phyloP scores from a whole-genome alignment of 2,888 invertebrate genomes.

The Ornithoptera alexandrae region DNA sequence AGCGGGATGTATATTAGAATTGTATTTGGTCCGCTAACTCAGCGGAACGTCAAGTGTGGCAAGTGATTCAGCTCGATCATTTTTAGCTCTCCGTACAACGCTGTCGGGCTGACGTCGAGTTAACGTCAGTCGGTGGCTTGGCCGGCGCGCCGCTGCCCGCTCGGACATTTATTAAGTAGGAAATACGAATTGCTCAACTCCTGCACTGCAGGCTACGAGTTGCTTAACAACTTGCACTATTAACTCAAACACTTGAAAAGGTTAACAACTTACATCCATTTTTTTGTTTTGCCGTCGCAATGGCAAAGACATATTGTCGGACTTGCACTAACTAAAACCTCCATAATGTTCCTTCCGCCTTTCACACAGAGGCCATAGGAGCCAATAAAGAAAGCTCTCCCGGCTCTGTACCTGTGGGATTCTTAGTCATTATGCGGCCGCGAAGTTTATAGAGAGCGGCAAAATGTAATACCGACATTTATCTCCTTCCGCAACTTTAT shows the following conservation, averaged over 20 bases:
- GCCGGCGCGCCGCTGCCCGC: slow-evolving; percentile 40
- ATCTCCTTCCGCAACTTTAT: no score
- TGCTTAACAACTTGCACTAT: slow-evolving; percentile 44
- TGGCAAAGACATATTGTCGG: no score
- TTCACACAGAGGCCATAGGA: no score
- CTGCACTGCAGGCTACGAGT: slow-evolving; percentile 41
- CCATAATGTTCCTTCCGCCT: no score
- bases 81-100: slow-evolving; percentile 52
- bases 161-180: slow-evolving; percentile 67
- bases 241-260: slow-evolving; percentile 32
- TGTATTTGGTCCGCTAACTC: slow-evolving; percentile 37
- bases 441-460: no score
- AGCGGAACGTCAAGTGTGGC: slow-evolving; percentile 40
- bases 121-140: slow-evolving; percentile 54
- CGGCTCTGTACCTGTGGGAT: no score
- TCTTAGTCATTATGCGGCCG: no score
- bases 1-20: slow-evolving; percentile 27
- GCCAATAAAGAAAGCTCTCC: no score
- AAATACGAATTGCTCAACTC: slow-evolving; percentile 49
- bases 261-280: slow-evolving; percentile 7
- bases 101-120: slow-evolving; percentile 62
- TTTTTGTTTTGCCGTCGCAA: no score
- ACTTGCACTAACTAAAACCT: no score
- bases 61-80: slow-evolving; percentile 49
- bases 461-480: no score